Evolutionary conservation across 2,888 invertebrate genomes (phyloP).

Genomic region (Cataglyphis albicans): DNA sequence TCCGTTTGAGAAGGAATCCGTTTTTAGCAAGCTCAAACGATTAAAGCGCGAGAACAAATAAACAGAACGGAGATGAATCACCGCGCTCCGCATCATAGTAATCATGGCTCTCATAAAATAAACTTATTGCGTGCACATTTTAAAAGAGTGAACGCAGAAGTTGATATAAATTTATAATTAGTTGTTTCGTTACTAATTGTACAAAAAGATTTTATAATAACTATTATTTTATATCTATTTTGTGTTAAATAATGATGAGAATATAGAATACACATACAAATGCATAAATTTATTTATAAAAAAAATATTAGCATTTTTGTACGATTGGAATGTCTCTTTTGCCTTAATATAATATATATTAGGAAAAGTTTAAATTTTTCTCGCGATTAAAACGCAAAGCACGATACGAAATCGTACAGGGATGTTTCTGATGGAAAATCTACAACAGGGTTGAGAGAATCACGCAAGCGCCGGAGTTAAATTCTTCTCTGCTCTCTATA

Average conservation of each 20-base stretch:
- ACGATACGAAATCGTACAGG: conserved; percentile 56
- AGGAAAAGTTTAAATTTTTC: background rate
- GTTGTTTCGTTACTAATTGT: background rate
- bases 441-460: conserved; percentile 58
- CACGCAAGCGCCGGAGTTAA: conserved; percentile 67
- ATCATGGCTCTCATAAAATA: conserved; percentile 1
- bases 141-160: background rate
- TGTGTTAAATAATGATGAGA: background rate
- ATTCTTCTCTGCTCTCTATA: conserved; percentile 41
- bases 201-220: conserved; percentile 9
- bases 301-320: background rate
- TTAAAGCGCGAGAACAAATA: conserved; percentile 44
- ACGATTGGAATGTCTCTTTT: background rate
- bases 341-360: conserved; percentile 2
- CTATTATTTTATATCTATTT: background rate
- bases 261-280: background rate
- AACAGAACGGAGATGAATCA: conserved; percentile 29
- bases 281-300: background rate
- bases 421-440: conserved; percentile 21
- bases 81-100: background rate
- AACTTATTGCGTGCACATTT: background rate
- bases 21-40: conserved; percentile 26
- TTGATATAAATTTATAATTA: background rate
- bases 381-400: conserved; percentile 17
- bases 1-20: conserved; percentile 19